phyloP scores from a whole-genome alignment of 2,113 vertebrate species.

The Corapipo altera region DNA sequence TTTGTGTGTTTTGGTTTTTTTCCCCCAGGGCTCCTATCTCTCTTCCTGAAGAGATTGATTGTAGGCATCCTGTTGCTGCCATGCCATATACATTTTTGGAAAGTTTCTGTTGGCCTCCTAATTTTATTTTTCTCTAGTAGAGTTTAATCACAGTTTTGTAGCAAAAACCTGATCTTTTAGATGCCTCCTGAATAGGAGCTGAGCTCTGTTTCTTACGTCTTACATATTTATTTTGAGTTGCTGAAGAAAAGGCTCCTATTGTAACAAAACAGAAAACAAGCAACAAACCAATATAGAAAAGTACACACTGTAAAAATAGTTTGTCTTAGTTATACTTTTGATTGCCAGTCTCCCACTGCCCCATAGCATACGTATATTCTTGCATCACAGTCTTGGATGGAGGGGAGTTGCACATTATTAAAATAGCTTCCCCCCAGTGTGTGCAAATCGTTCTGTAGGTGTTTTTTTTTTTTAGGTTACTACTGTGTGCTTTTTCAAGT shows the following conservation, averaged over 20 bases:
- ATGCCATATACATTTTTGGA: neutral
- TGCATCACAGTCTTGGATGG: neutral
- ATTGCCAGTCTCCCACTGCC: neutral
- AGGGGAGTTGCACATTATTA: accelerated
- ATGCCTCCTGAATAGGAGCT: neutral
- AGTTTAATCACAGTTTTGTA: neutral
- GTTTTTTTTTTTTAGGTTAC: neutral
- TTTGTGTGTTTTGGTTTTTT: too few relatives aligned
- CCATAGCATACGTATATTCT: neutral
- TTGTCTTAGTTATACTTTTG: neutral
- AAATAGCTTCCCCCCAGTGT: neutral
- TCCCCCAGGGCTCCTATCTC: neutral
- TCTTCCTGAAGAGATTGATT: neutral
- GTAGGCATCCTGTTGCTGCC: neutral
- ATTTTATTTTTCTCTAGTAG: neutral
- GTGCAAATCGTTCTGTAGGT: neutral
- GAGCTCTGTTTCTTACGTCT: neutral
- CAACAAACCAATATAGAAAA: neutral
- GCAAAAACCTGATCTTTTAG: neutral
- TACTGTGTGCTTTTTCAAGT: neutral
- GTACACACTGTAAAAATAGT: neutral
- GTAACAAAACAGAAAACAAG: neutral
- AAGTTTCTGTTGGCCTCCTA: neutral
- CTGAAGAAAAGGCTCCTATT: neutral
- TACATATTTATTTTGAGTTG: neutral